Evolutionary conservation across 2,113 vertebrate genomes (phyloP).

Genomic region (Colinus virginianus): DNA sequence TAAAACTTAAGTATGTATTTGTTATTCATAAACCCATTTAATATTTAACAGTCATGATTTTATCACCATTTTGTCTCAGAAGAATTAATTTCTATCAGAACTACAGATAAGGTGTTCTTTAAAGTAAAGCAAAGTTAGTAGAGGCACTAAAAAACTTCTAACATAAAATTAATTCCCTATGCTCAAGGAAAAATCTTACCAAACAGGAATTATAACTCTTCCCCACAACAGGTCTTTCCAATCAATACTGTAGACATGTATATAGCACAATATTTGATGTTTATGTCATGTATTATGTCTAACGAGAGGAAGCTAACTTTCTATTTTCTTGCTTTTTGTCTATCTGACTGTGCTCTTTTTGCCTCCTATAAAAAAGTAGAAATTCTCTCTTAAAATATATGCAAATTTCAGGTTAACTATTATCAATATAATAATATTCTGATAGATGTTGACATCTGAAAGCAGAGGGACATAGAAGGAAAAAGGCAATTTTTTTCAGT

Average conservation of each 20-base stretch:
- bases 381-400: not conserved
- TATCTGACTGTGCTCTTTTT: not conserved
- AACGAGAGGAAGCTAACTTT: not conserved
- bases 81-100: not conserved
- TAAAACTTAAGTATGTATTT: not conserved
- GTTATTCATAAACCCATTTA: conserved; percentile 17
- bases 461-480: not conserved
- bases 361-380: not conserved
- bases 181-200: not conserved
- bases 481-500: not conserved
- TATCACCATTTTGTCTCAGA: conserved; percentile 6
- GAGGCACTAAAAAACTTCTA: not conserved
- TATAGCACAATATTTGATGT: not conserved
- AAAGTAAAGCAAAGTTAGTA: not conserved
- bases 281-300: not conserved
- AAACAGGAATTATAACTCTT: not conserved
- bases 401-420: not conserved
- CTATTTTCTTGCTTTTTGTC: not conserved
- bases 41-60: conserved; percentile 22
- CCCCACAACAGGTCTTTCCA: not conserved
- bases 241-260: not conserved
- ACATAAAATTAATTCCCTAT: not conserved
- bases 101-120: not conserved
- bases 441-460: not conserved
- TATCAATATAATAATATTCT: not conserved